Percentiles rank a stretch among this genome's conserved stretches.
Evolutionary conservation across 2,888 invertebrate genomes (phyloP).

Genomic region (Rhorus exstirpatorius): DNA sequence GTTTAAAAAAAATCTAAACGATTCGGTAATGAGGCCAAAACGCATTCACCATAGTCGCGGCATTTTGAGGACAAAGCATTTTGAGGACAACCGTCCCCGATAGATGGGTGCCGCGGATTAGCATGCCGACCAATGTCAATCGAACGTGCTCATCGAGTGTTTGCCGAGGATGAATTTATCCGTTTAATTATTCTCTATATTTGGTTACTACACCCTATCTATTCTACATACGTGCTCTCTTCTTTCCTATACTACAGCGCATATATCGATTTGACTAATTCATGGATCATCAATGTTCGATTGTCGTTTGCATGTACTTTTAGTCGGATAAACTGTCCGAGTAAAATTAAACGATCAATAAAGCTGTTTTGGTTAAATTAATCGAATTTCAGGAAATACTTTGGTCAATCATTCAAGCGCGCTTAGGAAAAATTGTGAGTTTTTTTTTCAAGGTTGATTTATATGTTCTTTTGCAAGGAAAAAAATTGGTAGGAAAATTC

Average conservation of each 20-base stretch:
- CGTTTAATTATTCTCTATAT: conserved; percentile 68
- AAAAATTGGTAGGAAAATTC: too few species aligned
- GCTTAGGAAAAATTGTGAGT: too few species aligned
- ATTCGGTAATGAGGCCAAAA: conserved; percentile 74
- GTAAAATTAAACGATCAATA: neutral
- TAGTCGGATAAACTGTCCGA: neutral
- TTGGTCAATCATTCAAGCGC: neutral
- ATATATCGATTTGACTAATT: conserved; percentile 15
- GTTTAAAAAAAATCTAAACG: conserved; percentile 71
- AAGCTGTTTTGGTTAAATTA: too few species aligned
- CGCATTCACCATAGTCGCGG: conserved; percentile 69
- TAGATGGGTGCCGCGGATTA: conserved; percentile 38
- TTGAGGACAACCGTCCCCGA: conserved; percentile 38
- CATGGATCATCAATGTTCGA: conserved; percentile 22
- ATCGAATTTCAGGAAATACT: neutral
- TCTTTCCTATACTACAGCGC: conserved; percentile 1
- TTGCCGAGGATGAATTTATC: conserved; percentile 70
- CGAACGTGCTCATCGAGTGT: conserved; percentile 64
- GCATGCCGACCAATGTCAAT: conserved; percentile 63
- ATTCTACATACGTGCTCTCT: neutral
- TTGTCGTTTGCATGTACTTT: conserved; percentile 1
- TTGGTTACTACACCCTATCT: conserved; percentile 37
- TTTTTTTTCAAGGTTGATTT: too few species aligned
- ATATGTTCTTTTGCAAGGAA: too few species aligned
- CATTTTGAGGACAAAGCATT: conserved; percentile 48